Conservation (phyloP, 1,140 invertebrate genomes). For the Drosophila paulistorum region DNA sequence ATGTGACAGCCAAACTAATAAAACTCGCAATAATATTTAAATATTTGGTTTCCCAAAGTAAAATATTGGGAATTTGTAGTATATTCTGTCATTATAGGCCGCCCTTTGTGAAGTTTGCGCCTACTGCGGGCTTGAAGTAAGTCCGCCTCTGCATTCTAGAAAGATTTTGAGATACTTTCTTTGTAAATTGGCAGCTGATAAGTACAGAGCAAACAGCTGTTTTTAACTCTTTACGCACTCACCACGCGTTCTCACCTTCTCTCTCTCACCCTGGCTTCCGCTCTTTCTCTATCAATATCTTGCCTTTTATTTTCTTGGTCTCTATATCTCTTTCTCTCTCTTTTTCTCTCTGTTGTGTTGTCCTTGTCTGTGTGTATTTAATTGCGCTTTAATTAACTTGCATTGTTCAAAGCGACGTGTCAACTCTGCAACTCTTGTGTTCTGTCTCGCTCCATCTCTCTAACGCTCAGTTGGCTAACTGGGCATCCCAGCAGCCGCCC, state of each 20-base stretch:
- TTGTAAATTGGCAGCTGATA: neutral
- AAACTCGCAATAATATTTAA: too few relatives aligned
- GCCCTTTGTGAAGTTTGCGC: too few relatives aligned
- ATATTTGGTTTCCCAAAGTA: too few relatives aligned
- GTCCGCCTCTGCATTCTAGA: too few relatives aligned
- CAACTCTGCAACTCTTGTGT: constrained; percentile 30
- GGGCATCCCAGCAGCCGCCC: constrained; percentile 7
- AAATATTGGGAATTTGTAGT: too few relatives aligned
- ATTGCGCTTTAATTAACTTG: constrained; percentile 80
- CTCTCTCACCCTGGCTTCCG: neutral
- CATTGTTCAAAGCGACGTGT: constrained; percentile 74
- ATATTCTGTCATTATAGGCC: too few relatives aligned
- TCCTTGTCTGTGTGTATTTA: constrained; percentile 48
- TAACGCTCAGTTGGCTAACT: neutral
- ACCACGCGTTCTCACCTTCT: neutral
- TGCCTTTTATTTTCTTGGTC: too few relatives aligned
- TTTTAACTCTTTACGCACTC: neutral
- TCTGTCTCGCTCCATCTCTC: constrained; percentile 6
- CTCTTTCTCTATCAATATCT: neutral
- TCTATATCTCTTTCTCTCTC: neutral
- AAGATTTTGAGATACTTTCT: neutral
- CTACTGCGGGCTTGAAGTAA: too few relatives aligned
- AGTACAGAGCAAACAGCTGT: neutral
- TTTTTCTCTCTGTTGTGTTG: constrained; percentile 3
- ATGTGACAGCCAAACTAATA: too few relatives aligned